Conservation (phyloP, 1,140 invertebrate species). For the Sycophaga agraensis region DNA sequence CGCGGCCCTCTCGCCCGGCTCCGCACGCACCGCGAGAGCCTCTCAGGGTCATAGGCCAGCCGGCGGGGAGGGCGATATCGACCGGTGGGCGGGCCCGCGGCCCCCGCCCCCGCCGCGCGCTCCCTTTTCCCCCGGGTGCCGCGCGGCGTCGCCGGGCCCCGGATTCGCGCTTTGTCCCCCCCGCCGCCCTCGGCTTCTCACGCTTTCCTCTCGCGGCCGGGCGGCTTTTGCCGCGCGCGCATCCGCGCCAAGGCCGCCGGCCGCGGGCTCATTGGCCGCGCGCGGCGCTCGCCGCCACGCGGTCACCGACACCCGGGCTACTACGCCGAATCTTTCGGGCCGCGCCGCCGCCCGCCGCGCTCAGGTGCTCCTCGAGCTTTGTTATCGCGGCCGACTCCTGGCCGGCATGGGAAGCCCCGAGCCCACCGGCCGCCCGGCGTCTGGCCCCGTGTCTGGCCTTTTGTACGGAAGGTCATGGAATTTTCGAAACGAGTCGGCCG, state of each 20-base stretch:
- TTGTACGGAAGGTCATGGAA: conserved; percentile 11
- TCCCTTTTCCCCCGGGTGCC: too few species aligned
- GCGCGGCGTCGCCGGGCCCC: too few species aligned
- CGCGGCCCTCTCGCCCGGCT: not conserved
- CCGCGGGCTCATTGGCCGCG: too few species aligned
- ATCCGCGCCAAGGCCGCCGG: too few species aligned
- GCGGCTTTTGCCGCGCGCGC: not conserved
- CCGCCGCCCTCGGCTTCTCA: conserved; percentile 13
- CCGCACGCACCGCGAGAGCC: conserved; percentile 11
- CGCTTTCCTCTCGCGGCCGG: conserved; percentile 15
- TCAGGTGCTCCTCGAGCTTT: too few species aligned
- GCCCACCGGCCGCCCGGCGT: too few species aligned
- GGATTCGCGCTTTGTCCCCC: too few species aligned
- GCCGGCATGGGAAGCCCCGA: too few species aligned
- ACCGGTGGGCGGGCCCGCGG: not conserved
- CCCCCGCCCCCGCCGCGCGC: not conserved
- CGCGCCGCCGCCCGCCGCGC: too few species aligned
- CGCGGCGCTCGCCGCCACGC: too few species aligned
- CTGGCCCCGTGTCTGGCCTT: not conserved
- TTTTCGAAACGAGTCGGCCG: not conserved
- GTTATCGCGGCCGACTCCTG: too few species aligned
- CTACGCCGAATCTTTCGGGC: conserved; percentile 13
- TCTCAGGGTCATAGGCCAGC: conserved; percentile 26
- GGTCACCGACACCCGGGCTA: not conserved
- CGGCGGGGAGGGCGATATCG: too few species aligned